A percentile compares a stretch with the other conserved stretches of the same genome.
Conservation (phyloP, 2,113 vertebrate species). For the Pipra filicauda region DNA sequence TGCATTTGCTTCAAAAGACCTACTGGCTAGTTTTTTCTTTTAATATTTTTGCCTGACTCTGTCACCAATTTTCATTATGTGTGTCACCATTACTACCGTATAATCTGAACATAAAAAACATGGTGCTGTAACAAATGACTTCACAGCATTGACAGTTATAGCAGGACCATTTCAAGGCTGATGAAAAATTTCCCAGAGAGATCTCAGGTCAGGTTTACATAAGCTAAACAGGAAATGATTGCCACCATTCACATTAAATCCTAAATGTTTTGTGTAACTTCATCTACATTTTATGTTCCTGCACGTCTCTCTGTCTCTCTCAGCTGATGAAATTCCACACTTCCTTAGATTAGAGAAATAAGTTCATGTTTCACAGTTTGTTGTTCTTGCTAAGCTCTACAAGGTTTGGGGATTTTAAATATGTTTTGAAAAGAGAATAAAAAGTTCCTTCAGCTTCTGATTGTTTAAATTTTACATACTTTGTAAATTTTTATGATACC, state of each 20-base stretch:
- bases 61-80: slow-evolving; percentile 69
- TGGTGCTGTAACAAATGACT: slow-evolving; percentile 75
- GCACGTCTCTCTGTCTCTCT: slow-evolving; percentile 58
- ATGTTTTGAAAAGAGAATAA: slow-evolving; percentile 51
- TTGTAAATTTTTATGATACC: slow-evolving; percentile 78
- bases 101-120: slow-evolving; percentile 80
- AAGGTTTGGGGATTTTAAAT: slow-evolving; percentile 4
- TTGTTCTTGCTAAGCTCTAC: slow-evolving; percentile 48
- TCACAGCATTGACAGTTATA: slow-evolving; percentile 78
- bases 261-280: slow-evolving; percentile 73
- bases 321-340: slow-evolving; percentile 70
- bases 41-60: slow-evolving; percentile 63
- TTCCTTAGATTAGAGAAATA: slow-evolving; percentile 53
- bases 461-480: slow-evolving; percentile 77
- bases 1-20: slow-evolving; percentile 14
- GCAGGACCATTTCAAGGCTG: slow-evolving; percentile 71
- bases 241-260: slow-evolving; percentile 74
- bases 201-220: slow-evolving; percentile 75
- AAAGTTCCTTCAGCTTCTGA: slow-evolving; percentile 65
- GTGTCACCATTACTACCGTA: slow-evolving; percentile 75
- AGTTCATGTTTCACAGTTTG: slow-evolving; percentile 53
- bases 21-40: slow-evolving; percentile 37
- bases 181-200: slow-evolving; percentile 77
- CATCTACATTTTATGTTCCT: slow-evolving; percentile 76
- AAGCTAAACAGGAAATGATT: slow-evolving; percentile 77